Evolutionary conservation across 2,888 invertebrate genomes (phyloP), one percentile per base, ranked within the genome.

Genomic region (Temnothorax unifasciatus): DNA sequence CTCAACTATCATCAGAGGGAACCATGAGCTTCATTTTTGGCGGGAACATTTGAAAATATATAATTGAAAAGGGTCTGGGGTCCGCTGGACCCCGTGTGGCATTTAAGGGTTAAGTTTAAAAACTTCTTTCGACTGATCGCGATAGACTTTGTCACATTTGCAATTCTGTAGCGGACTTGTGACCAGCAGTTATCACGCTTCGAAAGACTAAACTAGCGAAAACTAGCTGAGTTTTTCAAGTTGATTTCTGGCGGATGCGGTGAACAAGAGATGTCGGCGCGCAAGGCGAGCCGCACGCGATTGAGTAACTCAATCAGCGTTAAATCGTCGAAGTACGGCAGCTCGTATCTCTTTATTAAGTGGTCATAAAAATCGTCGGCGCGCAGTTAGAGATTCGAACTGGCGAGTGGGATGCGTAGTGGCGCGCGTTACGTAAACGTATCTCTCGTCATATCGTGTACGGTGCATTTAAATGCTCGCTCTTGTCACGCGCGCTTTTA

Each of bases 241-340:
- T 81, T 57, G 59, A 73, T 81, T 73, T 81, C 59, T 44, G 44
- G 18, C 79, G 57, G 47, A 21, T 13, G 54, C 47, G 41, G 54
- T 21, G 18, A 44, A 29, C 57, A 54, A 54, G 68, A 77, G 44
- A 38, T 25, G 21, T 38, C 25, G n/a, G 54, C 11, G 21, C 34
- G 59, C 25, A 15, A n/a, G 50, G 38, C 63, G 50, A 34, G 21
- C 25, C 21, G 57, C 29, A 11, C 29, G 47, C 59, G 59, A 71
- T 79, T 73, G 73, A 81, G 79, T 81, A 81, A 81, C 79, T 81
- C 79, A 61, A 81, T 81, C 73, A 81, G 59, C 79, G 79, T 71
- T 71, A 79, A 81, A 81, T 81, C n/a, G 79, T 29, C 59, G 73
- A 50, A 61, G 59, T 61, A 47, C 47, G 71, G 73, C 73, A 34